phyloP scores from a whole-genome alignment of 2,113 vertebrate genomes.

The Acinonyx jubatus region DNA sequence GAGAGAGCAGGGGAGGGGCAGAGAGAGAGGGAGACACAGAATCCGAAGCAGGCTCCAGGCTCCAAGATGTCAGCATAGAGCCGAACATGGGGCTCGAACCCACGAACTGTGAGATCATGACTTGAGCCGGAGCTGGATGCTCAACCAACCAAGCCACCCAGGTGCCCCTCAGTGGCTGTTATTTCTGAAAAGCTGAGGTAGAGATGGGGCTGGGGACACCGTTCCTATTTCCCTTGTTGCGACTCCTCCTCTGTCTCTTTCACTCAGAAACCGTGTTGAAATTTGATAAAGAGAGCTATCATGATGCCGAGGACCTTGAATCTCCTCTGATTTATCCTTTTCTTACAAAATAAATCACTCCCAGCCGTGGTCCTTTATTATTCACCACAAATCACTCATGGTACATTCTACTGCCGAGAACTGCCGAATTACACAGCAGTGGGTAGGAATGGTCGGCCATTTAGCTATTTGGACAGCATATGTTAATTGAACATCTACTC shows the following conservation, averaged over 20 bases:
- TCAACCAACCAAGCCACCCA: no score
- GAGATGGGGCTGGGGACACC: not conserved
- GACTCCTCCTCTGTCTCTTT: not conserved
- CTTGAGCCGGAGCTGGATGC: no score
- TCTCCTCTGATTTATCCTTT: not conserved
- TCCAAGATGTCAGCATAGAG: no score
- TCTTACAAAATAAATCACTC: not conserved
- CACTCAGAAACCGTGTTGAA: not conserved
- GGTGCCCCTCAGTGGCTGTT: not conserved
- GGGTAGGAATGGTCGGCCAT: not conserved
- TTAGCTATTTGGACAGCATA: not conserved
- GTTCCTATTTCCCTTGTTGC: not conserved
- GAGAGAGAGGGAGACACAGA: no score
- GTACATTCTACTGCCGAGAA: not conserved
- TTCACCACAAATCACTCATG: not conserved
- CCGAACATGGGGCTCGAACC: no score
- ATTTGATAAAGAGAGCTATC: not conserved
- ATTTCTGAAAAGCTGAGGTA: not conserved
- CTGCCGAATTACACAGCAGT: not conserved
- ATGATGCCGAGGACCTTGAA: not conserved
- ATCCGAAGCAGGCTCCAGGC: no score
- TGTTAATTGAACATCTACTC: not conserved
- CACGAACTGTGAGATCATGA: no score
- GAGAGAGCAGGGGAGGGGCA: no score
- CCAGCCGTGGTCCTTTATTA: not conserved